Evolutionary conservation across 2,797 vertebrate genomes (phyloP).

Genomic region (Myotis pilosus): DNA sequence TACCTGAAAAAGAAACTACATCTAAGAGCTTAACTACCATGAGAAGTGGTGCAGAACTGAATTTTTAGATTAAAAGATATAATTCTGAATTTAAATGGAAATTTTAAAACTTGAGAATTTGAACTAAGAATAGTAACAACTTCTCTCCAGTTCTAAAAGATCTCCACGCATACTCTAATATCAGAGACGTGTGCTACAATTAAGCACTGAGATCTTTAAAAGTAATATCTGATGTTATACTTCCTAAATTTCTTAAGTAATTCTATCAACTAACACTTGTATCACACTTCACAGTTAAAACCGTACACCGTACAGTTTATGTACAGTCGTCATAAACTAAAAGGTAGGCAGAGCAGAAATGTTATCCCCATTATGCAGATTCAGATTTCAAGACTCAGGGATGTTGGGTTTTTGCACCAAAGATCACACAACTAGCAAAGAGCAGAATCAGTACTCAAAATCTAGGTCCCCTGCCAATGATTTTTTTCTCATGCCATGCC

Average conservation of each 20-base stretch:
- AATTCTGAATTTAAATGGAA: not conserved
- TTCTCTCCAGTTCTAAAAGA: not conserved
- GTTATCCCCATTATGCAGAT: not conserved
- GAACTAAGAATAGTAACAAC: not conserved
- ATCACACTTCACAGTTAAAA: slow-evolving; percentile 20
- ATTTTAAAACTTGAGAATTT: slow-evolving; percentile 9
- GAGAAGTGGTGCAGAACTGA: not conserved
- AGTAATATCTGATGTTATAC: not conserved
- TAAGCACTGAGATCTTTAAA: slow-evolving; percentile 3
- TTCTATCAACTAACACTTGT: not conserved
- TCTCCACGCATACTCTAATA: not conserved
- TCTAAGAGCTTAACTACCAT: not conserved
- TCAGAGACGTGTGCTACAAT: not conserved
- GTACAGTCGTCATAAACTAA: not conserved
- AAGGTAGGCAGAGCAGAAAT: not conserved
- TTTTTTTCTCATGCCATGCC: not conserved
- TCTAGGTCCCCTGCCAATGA: not conserved
- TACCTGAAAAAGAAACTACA: slow-evolving; percentile 15
- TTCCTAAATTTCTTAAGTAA: slow-evolving; percentile 5
- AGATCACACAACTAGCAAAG: not conserved
- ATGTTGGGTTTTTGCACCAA: not conserved
- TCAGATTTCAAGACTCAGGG: not conserved
- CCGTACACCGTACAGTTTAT: not conserved
- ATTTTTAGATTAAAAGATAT: not conserved
- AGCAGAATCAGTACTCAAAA: not conserved